Evolutionary conservation across 2,888 invertebrate genomes (phyloP).

Genomic region (Brachylomia viminalis): DNA sequence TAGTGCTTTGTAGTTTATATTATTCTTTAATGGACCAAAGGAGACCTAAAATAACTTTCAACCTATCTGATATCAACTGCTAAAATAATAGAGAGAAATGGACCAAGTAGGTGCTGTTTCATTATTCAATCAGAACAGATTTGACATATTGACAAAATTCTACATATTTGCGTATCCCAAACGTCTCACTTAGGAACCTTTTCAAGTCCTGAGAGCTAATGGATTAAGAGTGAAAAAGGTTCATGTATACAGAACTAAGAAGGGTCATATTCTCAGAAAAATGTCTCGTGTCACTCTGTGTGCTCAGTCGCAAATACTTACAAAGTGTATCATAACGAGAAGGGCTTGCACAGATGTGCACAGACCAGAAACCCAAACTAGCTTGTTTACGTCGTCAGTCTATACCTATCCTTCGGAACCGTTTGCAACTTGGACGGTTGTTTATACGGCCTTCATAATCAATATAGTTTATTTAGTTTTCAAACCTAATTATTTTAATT

Average conservation of each 20-base stretch:
- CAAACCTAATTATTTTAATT: constrained; percentile 20
- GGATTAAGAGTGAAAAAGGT: constrained; percentile 24
- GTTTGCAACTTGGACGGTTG: constrained; percentile 20
- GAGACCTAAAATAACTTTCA: constrained; percentile 41
- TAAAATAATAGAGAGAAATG: constrained; percentile 24
- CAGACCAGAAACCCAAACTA: constrained; percentile 44
- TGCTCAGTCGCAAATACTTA: constrained; percentile 13
- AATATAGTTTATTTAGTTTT: constrained; percentile 17
- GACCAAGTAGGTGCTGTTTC: neutral
- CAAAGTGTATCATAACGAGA: constrained; percentile 43
- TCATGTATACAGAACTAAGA: neutral
- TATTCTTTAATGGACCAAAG: constrained; percentile 9
- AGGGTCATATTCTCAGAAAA: constrained; percentile 29
- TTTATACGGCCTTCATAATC: constrained; percentile 16
- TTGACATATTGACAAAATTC: constrained; percentile 3
- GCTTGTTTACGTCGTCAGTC: constrained; percentile 26
- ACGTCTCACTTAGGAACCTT: constrained; percentile 24
- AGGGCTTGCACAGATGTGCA: constrained; percentile 51
- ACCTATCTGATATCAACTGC: constrained; percentile 1
- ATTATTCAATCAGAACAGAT: constrained; percentile 17
- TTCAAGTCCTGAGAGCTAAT: constrained; percentile 15
- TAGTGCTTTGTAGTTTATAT: neutral
- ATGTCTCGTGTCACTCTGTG: constrained; percentile 6
- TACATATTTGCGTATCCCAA: constrained; percentile 30
- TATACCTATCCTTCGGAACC: constrained; percentile 1